Conservation (phyloP, 2,888 invertebrate species). For the Allophyes oxyacanthae region DNA sequence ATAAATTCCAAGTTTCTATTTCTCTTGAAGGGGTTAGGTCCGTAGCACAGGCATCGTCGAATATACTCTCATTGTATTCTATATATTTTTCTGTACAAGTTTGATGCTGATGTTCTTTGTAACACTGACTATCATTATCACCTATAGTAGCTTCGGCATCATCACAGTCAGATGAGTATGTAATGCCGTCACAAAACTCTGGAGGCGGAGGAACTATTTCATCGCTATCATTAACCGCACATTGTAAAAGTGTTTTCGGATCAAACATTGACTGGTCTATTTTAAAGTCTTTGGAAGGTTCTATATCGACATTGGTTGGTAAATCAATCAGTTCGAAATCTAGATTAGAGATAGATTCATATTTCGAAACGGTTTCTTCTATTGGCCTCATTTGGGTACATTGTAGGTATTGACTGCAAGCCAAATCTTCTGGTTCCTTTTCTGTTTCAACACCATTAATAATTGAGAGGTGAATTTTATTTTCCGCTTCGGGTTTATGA, state of each 20-base stretch:
- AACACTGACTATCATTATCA: slow-evolving; percentile 5
- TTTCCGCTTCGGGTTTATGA: slow-evolving; percentile 19
- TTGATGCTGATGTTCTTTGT: slow-evolving; percentile 2
- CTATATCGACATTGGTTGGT: slow-evolving; percentile 22
- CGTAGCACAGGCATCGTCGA: slow-evolving; percentile 46
- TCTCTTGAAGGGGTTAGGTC: slow-evolving; percentile 63
- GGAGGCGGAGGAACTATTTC: slow-evolving; percentile 75
- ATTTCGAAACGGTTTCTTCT: slow-evolving; percentile 11
- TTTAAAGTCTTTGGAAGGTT: slow-evolving; percentile 50
- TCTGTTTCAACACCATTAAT: slow-evolving; percentile 5
- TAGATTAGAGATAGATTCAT: slow-evolving; percentile 10
- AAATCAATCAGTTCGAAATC: slow-evolving; percentile 38
- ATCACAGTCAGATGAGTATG: slow-evolving; percentile 7
- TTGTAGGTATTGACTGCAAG: slow-evolving; percentile 4
- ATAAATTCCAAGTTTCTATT: slow-evolving; percentile 75
- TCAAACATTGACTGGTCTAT: slow-evolving; percentile 75
- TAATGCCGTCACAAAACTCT: slow-evolving; percentile 69
- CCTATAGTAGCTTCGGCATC: slow-evolving; percentile 3
- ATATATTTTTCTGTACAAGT: slow-evolving; percentile 9
- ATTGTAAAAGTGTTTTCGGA: slow-evolving; percentile 77
- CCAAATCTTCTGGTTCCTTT: slow-evolving; percentile 1
- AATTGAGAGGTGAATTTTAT: not conserved
- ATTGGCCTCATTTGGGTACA: not conserved
- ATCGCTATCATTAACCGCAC: slow-evolving; percentile 54
- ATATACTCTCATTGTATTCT: slow-evolving; percentile 44